Conservation (phyloP, 2,113 vertebrate species). For the Paedocypris sp. region DNA sequence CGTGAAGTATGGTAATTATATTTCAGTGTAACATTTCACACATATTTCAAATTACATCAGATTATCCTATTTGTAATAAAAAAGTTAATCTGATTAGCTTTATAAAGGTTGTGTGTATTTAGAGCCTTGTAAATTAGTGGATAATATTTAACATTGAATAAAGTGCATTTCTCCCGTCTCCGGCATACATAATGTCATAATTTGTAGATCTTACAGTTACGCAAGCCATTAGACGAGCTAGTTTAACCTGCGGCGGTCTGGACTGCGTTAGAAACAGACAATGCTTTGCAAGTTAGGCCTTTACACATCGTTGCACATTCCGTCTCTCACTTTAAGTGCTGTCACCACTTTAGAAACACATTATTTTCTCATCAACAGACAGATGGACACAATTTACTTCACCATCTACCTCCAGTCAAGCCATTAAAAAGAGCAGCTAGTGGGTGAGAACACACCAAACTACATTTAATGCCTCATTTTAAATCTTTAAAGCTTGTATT, state of each 20-base stretch:
- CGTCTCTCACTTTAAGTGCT: constrained; percentile 24
- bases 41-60: too few relatives aligned
- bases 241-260: constrained; percentile 9
- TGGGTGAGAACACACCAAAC: constrained; percentile 12
- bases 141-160: constrained; percentile 27
- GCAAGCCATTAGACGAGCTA: constrained; percentile 8
- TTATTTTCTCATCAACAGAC: constrained; percentile 31
- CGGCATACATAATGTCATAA: constrained; percentile 19
- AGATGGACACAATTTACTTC: constrained; percentile 20
- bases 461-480: constrained; percentile 30
- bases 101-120: constrained; percentile 12
- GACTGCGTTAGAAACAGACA: constrained; percentile 1
- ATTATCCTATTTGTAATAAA: too few relatives aligned
- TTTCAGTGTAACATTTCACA: too few relatives aligned
- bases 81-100: too few relatives aligned
- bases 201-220: constrained; percentile 13
- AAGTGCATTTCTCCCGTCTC: background rate
- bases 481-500: constrained; percentile 24
- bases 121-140: background rate
- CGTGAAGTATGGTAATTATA: too few relatives aligned
- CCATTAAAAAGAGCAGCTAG: constrained; percentile 30
- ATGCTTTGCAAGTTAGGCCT: constrained; percentile 15
- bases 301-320: constrained; percentile 11
- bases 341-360: constrained; percentile 25
- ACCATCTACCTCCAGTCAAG: constrained; percentile 8